These are phyloP conservation scores for Anoplophora glabripennis DNA, from an alignment of 1,140 invertebrate genomes.

Conservation along the genomic window DNA sequence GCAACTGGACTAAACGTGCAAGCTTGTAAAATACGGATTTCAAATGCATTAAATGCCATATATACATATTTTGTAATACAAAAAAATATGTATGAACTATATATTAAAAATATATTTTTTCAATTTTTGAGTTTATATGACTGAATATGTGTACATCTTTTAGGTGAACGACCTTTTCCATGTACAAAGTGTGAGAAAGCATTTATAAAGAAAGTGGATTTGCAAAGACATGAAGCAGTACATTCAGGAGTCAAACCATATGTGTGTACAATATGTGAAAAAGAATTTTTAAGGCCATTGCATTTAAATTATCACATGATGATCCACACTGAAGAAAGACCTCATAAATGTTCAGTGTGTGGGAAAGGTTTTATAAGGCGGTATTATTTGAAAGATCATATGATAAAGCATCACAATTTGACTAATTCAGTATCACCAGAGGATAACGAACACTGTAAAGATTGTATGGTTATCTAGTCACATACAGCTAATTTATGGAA, in stretches of 20 bases:
- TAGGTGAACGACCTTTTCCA: slow-evolving; percentile 36
- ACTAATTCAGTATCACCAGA: neutral
- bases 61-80: too few species aligned
- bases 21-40: too few species aligned
- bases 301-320: slow-evolving; percentile 38
- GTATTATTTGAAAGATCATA: slow-evolving; percentile 35
- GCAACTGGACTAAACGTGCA: too few species aligned
- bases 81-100: too few species aligned
- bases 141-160: neutral
- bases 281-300: slow-evolving; percentile 57
- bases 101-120: too few species aligned
- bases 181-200: slow-evolving; percentile 35
- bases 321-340: slow-evolving; percentile 40
- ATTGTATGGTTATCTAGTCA: too few species aligned
- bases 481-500: too few species aligned
- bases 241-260: slow-evolving; percentile 63
- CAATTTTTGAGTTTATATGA: too few species aligned
- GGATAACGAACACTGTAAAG: too few species aligned
- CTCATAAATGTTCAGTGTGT: slow-evolving; percentile 34
- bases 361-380: slow-evolving; percentile 36
- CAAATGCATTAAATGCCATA: too few species aligned
- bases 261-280: slow-evolving; percentile 64
- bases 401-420: slow-evolving; percentile 29
- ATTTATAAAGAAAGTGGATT: slow-evolving; percentile 45
- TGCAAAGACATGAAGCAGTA: slow-evolving; percentile 56